These are phyloP conservation scores for Aphelocoma coerulescens DNA, from an alignment of 2,113 vertebrate genomes.

Conservation along the genomic window DNA sequence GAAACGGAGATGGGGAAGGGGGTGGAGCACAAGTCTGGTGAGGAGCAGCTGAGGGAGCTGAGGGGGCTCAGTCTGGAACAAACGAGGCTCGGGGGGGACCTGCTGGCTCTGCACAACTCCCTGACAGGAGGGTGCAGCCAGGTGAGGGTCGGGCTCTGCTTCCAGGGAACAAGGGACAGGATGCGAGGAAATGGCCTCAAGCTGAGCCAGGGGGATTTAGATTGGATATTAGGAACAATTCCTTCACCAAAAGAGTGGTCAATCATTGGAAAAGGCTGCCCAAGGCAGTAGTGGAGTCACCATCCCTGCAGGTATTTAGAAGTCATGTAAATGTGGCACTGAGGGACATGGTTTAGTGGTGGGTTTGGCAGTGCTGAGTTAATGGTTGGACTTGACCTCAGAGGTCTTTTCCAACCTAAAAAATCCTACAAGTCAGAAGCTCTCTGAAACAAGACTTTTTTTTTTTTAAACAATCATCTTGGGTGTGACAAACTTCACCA, in stretches of 20 bases:
- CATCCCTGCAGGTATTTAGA: neutral
- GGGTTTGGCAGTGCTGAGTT: neutral
- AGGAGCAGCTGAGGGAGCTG: neutral
- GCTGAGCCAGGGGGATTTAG: neutral
- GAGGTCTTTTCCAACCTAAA: neutral
- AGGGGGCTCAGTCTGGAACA: neutral
- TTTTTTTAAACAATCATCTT: neutral
- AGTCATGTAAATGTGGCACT: neutral
- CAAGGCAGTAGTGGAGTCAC: neutral
- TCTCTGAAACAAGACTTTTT: neutral
- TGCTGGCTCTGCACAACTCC: neutral
- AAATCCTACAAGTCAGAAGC: neutral
- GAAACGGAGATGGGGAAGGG: accelerated
- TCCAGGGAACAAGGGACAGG: neutral
- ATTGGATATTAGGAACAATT: neutral
- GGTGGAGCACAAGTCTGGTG: neutral
- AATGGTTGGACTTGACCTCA: accelerated
- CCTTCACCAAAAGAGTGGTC: neutral
- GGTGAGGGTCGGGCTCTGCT: accelerated
- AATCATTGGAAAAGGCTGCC: neutral
- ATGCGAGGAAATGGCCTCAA: neutral
- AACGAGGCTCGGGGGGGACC: neutral
- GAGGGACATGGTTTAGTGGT: neutral
- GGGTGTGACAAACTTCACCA: neutral
- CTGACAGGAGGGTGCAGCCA: neutral